phyloP scores from a whole-genome alignment of 2,113 vertebrate species.

The Phalacrocorax aristotelis region DNA sequence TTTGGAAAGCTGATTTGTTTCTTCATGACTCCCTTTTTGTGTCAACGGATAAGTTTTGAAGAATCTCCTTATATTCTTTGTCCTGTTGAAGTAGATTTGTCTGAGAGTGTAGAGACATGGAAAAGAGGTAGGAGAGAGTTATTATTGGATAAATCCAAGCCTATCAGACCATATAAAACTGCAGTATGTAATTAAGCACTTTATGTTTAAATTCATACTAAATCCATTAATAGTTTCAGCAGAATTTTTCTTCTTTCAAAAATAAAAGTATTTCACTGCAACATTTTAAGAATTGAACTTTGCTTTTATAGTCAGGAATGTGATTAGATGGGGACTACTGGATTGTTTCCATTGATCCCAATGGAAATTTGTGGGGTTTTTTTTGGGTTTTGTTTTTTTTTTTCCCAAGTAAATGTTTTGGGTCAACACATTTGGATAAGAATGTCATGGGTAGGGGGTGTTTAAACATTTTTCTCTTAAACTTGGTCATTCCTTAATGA shows the following conservation, averaged over 20 bases:
- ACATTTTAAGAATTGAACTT: neutral
- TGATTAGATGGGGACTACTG: neutral
- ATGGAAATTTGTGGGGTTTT: neutral
- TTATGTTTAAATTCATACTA: neutral
- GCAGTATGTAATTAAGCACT: neutral
- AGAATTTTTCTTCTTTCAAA: neutral
- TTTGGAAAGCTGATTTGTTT: neutral
- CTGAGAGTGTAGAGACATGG: rapidly evolving
- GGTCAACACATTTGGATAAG: neutral
- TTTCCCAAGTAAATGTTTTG: neutral
- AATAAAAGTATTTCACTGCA: neutral
- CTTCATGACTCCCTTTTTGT: neutral
- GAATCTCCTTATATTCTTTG: neutral
- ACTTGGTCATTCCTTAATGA: neutral
- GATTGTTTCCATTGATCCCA: neutral
- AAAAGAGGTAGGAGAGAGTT: neutral
- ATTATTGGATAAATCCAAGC: neutral
- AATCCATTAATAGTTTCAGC: neutral
- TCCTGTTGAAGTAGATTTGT: neutral
- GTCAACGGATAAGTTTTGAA: neutral
- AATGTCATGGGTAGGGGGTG: rapidly evolving
- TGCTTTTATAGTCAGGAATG: neutral
- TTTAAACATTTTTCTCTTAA: neutral
- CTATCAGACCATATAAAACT: neutral
- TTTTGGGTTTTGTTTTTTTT: neutral